Conservation (phyloP, 2,888 invertebrate species). For the Macaria liturata region DNA sequence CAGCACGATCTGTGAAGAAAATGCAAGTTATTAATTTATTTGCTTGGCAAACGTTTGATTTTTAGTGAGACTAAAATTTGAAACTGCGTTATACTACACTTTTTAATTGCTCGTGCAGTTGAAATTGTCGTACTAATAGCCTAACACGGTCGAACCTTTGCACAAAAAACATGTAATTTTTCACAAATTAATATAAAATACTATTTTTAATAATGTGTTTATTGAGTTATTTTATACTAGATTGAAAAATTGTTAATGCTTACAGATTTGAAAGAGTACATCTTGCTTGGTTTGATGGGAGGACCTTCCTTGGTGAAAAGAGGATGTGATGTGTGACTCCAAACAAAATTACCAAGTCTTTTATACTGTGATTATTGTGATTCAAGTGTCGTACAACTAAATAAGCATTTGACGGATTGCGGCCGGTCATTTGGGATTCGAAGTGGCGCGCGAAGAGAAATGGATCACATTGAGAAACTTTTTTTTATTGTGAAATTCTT, state of each 20-base stretch:
- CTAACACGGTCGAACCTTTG: too few relatives aligned
- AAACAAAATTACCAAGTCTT: conserved; percentile 63
- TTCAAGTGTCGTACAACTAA: conserved; percentile 69
- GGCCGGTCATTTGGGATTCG: conserved; percentile 75
- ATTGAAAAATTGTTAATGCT: conserved; percentile 35
- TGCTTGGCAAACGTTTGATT: too few relatives aligned
- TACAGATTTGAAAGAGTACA: conserved; percentile 80
- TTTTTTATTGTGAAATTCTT: conserved; percentile 62
- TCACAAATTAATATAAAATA: too few relatives aligned
- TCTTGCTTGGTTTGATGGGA: conserved; percentile 64
- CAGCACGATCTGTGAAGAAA: conserved; percentile 62
- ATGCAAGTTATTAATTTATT: too few relatives aligned
- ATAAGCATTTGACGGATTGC: conserved; percentile 74
- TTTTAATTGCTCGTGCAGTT: too few relatives aligned
- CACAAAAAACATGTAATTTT: too few relatives aligned
- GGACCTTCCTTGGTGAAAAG: conserved; percentile 75
- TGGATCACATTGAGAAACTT: conserved; percentile 76
- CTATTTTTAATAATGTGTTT: too few relatives aligned
- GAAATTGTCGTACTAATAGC: too few relatives aligned
- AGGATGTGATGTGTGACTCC: conserved; percentile 69
- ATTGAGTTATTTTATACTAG: too few relatives aligned
- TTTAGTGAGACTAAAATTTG: too few relatives aligned
- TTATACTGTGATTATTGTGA: conserved; percentile 75
- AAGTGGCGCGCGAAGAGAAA: conserved; percentile 68
- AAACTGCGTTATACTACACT: too few relatives aligned